Base-by-base conservation (phyloP, 2,888 invertebrate genomes). In the Eupithecia centaureata region DNA sequence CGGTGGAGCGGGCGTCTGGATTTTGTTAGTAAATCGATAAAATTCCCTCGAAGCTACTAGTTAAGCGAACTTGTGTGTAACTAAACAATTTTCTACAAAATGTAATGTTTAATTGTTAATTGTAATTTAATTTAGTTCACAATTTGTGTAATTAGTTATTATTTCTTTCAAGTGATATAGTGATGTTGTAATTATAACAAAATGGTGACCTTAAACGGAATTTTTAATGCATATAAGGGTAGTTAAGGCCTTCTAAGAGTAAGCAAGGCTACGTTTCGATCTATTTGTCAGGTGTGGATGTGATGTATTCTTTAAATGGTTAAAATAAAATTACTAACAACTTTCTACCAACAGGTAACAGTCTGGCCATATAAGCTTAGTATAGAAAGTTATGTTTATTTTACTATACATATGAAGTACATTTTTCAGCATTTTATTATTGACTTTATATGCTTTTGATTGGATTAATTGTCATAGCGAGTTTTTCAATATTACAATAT, bases 171-270 rank as follows among this genome's bases (percentile, higher is more conserved):
- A 91, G 92, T 92, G 92, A 93, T 92, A 91, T 88, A 88, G 81
- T 85, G 82, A 87, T 80, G 86, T 85, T 88, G 89, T 88, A 88
- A 86, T 87, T 83, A 83, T 88, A 86, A 89, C 85, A 86, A 89
- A 88, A 90, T 86, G 85, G 90, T 92, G 92, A 90, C 91, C 91
- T 92, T 92, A 86, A 86, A 86, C 85, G 90, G 89, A 89, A 91
- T 92, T 91, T 87, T 89, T 87, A 86, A 91, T 88, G 88, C 89
- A 90, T 87, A 82, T 91, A 91, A 92, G 91, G 88, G 89, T 92
- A 91, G 91, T 80, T 91, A 90, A 84, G 92, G 92, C 92, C 92
- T 92, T 92, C 86, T 86, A 86, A 85, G 79, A 79, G 72, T 90
- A 89, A 86, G 85, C 82, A 85, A 70, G 84, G 88, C 87, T 87